phyloP scores from a whole-genome alignment of 1,140 invertebrate species.

The Ptiloglossa arizonensis region DNA sequence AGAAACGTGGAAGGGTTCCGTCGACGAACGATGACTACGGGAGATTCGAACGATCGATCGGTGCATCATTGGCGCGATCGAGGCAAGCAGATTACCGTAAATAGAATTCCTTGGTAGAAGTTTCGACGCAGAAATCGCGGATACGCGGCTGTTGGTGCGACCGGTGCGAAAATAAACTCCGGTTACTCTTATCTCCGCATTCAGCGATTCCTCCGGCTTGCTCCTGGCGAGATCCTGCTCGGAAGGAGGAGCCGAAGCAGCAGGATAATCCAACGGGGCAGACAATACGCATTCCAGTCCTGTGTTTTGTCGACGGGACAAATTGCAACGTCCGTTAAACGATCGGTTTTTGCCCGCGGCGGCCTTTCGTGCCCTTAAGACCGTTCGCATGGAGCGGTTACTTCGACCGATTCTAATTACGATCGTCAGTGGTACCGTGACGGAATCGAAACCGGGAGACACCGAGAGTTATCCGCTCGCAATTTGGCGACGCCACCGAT shows the following conservation, averaged over 20 bases:
- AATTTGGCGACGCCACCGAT: background rate
- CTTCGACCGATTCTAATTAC: conserved; percentile 40
- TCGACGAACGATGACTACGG: too few relatives aligned
- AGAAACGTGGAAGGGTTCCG: too few relatives aligned
- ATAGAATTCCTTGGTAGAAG: too few relatives aligned
- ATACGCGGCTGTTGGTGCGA: too few relatives aligned
- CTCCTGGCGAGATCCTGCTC: conserved; percentile 18
- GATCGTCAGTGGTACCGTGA: background rate
- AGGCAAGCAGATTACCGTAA: too few relatives aligned
- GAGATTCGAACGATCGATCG: too few relatives aligned
- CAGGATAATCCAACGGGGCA: conserved; percentile 54
- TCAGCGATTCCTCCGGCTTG: background rate
- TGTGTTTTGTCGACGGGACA: conserved; percentile 78
- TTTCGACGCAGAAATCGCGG: too few relatives aligned
- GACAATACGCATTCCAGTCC: conserved; percentile 77
- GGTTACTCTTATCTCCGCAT: conserved; percentile 11
- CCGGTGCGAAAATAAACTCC: conserved; percentile 32
- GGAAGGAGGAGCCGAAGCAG: conserved; percentile 18
- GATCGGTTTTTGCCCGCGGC: conserved; percentile 71
- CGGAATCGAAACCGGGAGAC: background rate
- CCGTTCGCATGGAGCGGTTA: conserved; percentile 54
- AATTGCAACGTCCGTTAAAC: conserved; percentile 79
- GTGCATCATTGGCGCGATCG: too few relatives aligned
- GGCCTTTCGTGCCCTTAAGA: conserved; percentile 58
- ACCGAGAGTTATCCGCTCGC: background rate